phyloP scores from a whole-genome alignment of 2,113 vertebrate species.

The Todiramphus saurophagus region DNA sequence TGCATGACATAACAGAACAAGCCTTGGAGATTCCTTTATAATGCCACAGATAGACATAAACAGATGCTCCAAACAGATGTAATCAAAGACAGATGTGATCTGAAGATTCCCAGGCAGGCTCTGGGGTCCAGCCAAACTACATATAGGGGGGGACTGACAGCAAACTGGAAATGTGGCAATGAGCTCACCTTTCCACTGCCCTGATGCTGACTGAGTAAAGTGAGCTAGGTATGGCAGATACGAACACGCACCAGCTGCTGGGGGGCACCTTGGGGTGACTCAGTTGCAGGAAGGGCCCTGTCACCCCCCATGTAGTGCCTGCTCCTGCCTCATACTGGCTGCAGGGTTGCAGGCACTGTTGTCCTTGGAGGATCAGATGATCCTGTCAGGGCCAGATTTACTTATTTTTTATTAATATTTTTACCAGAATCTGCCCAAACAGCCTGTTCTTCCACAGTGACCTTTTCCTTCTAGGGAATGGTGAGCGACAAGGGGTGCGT shows the following conservation, averaged over 20 bases:
- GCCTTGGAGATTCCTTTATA: not conserved
- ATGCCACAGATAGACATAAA: conserved; percentile 39
- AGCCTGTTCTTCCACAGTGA: not conserved
- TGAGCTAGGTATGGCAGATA: not conserved
- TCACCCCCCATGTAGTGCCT: not conserved
- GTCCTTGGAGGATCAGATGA: not conserved
- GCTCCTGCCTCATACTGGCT: not conserved
- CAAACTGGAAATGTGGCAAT: not conserved
- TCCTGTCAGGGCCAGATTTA: not conserved
- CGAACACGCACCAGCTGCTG: accelerated
- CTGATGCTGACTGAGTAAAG: not conserved
- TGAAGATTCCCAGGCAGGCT: not conserved
- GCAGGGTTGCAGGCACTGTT: not conserved
- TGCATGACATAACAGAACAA: not conserved
- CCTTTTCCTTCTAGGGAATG: not conserved
- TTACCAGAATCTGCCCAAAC: not conserved
- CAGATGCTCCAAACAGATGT: conserved; percentile 31
- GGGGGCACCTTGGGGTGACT: accelerated
- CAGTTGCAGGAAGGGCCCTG: accelerated
- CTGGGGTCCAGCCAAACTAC: not conserved
- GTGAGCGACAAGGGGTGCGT: not conserved
- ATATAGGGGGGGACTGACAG: accelerated
- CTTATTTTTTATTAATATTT: not conserved
- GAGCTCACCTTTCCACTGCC: not conserved
- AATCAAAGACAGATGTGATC: conserved; percentile 49